Evolutionary conservation across 2,888 invertebrate species (phyloP), one percentile per base, ranked within the genome.

Genomic region (Drosophila anomelani): DNA sequence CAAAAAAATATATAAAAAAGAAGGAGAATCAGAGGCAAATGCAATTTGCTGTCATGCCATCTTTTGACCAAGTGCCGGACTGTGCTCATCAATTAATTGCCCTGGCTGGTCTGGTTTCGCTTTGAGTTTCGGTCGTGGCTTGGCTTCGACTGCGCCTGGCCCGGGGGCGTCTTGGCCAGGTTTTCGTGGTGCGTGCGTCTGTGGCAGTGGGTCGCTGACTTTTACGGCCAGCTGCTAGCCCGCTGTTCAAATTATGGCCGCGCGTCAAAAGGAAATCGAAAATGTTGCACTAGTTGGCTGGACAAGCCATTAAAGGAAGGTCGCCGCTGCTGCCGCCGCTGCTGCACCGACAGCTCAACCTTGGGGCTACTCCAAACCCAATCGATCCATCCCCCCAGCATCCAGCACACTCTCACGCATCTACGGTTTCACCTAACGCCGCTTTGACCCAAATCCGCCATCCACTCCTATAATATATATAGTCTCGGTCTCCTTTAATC

Each of bases 31-130:
- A 44, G 43, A 60, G 56, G 76, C 63, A 76, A 77, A 77, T 77
- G 77, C 75, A 77, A 77, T 77, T 77, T 75, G 72, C 75, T 61
- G 77, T 56, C 76, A 72, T 63, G 69, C 71, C 75, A 83, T 80
- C 81, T 85, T 75, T 72, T 75, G 75, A 75, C 77, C 77, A 76
- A 73, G 73, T 77, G 85, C 79, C 83, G 79, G 82, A 77, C 80
- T 78, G 85, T 77, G 83, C 83, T 85, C 85, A 85, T 85, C 87
- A 85, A 85, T 85, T 85, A 87, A 85, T 87, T 83, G 83, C 70
- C 73, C 73, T 39, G 72, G 47, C 76, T 66, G 71, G 78, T 83
- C 79, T 74, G 76, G 71, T 72, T 47, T 59, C 26, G 44, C 20
- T 46, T 17, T 71, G 36, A 51, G 26, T 55, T 47, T 20, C 29